Percentiles rank a stretch among this genome's conserved stretches.
Conservation (phyloP, 2,797 vertebrate species). For the Streptopelia turtur region DNA sequence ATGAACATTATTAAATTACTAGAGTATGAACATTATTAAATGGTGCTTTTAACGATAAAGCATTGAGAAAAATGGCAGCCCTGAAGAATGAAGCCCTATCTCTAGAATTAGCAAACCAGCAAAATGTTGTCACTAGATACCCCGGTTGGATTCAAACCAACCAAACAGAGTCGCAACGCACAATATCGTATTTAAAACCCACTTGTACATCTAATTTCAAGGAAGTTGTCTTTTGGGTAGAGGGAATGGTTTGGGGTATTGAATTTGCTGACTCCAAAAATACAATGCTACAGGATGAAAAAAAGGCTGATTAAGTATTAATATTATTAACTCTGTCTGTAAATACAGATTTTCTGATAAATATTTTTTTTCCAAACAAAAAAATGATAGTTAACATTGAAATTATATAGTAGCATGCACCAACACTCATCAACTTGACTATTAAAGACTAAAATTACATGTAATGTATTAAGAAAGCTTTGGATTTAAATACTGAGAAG, state of each 20-base stretch:
- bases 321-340: background rate
- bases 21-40: background rate
- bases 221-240: background rate
- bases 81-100: background rate
- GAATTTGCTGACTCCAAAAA: background rate
- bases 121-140: constrained; percentile 20
- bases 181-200: accelerated
- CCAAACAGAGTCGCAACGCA: background rate
- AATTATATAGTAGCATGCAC: background rate
- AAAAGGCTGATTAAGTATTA: background rate
- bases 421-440: background rate
- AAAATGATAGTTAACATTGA: background rate
- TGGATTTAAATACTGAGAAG: background rate
- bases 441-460: too few species aligned
- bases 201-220: background rate
- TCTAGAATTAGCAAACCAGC: background rate
- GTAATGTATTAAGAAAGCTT: background rate
- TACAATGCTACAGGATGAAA: background rate
- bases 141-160: background rate
- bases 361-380: background rate
- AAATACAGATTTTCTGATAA: background rate
- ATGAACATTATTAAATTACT: too few species aligned
- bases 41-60: background rate
- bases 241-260: background rate
- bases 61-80: background rate